phyloP scores from a whole-genome alignment of 2,888 invertebrate genomes.

The Polymixis flavicincta region DNA sequence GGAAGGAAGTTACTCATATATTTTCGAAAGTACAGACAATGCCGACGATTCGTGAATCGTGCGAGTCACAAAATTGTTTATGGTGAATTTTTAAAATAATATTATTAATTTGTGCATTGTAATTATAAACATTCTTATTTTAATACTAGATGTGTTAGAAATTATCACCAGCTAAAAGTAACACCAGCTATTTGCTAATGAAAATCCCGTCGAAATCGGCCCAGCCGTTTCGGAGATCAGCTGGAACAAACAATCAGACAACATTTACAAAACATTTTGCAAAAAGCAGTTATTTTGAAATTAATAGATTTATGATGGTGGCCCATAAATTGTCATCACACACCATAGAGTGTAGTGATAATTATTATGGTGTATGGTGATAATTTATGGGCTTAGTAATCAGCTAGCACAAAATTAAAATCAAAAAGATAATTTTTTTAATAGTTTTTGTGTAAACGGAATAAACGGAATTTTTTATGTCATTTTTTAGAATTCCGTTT shows the following conservation, averaged over 20 bases:
- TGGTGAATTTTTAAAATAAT: background rate
- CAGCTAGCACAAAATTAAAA: background rate
- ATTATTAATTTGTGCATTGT: background rate
- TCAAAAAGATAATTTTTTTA: background rate
- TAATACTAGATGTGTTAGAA: background rate
- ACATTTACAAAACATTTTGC: too few species aligned
- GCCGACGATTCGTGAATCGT: constrained; percentile 12
- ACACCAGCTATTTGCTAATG: too few species aligned
- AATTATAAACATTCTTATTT: background rate
- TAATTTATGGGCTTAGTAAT: background rate
- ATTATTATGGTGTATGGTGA: too few species aligned
- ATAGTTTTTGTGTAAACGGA: background rate
- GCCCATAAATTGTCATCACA: too few species aligned
- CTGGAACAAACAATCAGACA: too few species aligned
- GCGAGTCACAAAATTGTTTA: background rate
- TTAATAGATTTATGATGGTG: too few species aligned
- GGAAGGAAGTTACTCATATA: constrained; percentile 35
- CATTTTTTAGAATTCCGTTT: background rate
- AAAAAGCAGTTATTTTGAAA: too few species aligned
- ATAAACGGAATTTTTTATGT: too few species aligned
- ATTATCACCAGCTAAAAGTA: too few species aligned
- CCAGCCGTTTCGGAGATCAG: too few species aligned
- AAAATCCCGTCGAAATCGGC: too few species aligned
- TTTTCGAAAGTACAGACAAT: constrained; percentile 31
- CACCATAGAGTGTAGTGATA: too few species aligned